Percentiles rank a stretch among this genome's conserved stretches.
These are phyloP conservation scores for Daboia siamensis DNA, from an alignment of 2,113 vertebrate species.

Conservation along the genomic window DNA sequence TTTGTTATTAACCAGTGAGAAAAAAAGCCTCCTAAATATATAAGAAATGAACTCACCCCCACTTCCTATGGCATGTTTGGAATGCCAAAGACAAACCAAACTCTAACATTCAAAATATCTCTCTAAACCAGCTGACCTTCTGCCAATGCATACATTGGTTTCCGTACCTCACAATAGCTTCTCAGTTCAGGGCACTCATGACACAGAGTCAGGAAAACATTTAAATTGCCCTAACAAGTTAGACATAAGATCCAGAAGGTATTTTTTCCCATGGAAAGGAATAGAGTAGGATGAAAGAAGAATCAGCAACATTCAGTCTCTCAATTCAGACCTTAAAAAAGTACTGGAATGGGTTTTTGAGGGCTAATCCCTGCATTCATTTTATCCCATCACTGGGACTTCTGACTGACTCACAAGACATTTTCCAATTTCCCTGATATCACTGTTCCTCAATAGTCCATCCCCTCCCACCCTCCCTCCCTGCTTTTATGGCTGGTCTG, in stretches of 20 bases:
- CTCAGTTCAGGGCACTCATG: neutral
- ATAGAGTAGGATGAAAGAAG: neutral
- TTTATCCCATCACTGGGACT: neutral
- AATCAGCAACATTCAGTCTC: neutral
- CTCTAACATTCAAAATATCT: conserved; percentile 18
- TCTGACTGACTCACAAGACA: neutral
- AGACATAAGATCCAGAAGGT: neutral
- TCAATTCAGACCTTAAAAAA: neutral
- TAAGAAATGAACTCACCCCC: neutral
- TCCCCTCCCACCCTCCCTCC: neutral
- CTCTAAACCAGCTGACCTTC: neutral
- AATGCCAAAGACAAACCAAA: conserved; percentile 56
- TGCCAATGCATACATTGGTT: conserved; percentile 5
- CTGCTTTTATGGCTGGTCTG: neutral
- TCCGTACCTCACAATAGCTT: conserved; percentile 26
- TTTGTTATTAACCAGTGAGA: conserved; percentile 45
- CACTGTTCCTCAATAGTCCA: neutral
- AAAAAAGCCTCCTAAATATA: conserved; percentile 52
- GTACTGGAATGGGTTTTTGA: neutral
- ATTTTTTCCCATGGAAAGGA: neutral
- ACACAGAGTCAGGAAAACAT: fast-evolving
- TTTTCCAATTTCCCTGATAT: neutral
- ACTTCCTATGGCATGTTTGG: conserved; percentile 51
- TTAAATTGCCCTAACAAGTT: neutral
- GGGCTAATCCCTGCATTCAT: neutral